Conservation (phyloP, 2,888 invertebrate genomes). For the Branchipolynoe longqiensis region DNA sequence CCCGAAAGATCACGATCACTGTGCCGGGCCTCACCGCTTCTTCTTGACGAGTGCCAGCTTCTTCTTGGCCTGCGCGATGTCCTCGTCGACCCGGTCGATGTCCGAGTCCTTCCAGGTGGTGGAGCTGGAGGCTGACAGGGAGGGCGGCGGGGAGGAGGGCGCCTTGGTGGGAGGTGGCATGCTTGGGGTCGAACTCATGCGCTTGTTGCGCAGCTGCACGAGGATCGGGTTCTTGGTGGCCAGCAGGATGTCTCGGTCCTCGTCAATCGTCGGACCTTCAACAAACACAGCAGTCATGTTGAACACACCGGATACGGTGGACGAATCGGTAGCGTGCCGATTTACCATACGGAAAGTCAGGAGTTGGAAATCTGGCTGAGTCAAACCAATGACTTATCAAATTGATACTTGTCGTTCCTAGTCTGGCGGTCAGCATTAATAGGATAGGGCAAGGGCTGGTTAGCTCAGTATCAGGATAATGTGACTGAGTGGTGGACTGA, state of each 20-base stretch:
- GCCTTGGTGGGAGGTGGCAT: background rate
- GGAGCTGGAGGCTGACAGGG: background rate
- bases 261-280: constrained; percentile 63
- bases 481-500: too few relatives aligned
- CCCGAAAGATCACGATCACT: too few relatives aligned
- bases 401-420: too few relatives aligned
- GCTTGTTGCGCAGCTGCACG: constrained; percentile 47
- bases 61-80: constrained; percentile 33
- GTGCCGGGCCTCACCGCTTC: constrained; percentile 26
- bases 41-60: constrained; percentile 45
- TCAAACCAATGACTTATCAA: too few relatives aligned
- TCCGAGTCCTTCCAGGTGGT: constrained; percentile 18
- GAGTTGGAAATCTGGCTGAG: too few relatives aligned
- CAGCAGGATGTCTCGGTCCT: constrained; percentile 62
- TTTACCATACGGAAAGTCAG: too few relatives aligned
- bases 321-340: too few relatives aligned
- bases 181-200: background rate
- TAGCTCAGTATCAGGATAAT: too few relatives aligned
- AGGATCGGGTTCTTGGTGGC: constrained; percentile 62
- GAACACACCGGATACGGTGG: too few relatives aligned
- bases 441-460: too few relatives aligned
- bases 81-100: background rate
- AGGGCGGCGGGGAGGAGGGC: background rate
- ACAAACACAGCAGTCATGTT: background rate
- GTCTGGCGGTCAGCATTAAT: too few relatives aligned